Conservation (phyloP, 2,797 vertebrate genomes). For the Podargus strigoides region DNA sequence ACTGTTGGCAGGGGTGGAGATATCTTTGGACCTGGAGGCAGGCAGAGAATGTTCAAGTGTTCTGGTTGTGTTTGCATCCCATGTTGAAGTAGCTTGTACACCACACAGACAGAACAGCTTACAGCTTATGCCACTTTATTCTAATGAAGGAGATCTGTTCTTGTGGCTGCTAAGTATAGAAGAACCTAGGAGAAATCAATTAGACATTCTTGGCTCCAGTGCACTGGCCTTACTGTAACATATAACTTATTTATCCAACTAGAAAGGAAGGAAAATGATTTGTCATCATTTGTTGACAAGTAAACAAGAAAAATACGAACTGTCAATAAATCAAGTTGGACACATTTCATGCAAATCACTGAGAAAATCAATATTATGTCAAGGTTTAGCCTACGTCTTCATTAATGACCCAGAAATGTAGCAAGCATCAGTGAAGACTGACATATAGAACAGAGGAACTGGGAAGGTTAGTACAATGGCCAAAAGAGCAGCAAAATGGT, state of each 20-base stretch:
- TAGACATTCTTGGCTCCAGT: background rate
- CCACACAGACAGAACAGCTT: background rate
- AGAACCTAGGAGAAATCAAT: background rate
- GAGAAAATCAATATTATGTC: slow-evolving; percentile 1
- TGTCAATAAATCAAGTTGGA: background rate
- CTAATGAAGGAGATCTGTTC: background rate
- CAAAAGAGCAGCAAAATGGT: background rate
- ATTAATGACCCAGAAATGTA: slow-evolving; percentile 2
- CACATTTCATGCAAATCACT: background rate
- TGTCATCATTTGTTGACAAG: background rate
- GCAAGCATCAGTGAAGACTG: background rate
- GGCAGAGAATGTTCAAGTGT: background rate
- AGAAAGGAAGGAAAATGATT: background rate
- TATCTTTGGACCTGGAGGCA: background rate
- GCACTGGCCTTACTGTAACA: background rate
- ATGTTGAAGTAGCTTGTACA: background rate
- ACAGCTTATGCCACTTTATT: background rate
- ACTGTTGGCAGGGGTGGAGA: background rate
- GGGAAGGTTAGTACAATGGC: background rate
- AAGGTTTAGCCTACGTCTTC: background rate
- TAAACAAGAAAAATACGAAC: slow-evolving; percentile 3
- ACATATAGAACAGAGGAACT: background rate
- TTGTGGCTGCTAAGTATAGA: background rate
- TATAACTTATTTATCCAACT: background rate
- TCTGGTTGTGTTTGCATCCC: background rate